Conservation (phyloP, 2,888 invertebrate genomes). For the Taenaris catops region DNA sequence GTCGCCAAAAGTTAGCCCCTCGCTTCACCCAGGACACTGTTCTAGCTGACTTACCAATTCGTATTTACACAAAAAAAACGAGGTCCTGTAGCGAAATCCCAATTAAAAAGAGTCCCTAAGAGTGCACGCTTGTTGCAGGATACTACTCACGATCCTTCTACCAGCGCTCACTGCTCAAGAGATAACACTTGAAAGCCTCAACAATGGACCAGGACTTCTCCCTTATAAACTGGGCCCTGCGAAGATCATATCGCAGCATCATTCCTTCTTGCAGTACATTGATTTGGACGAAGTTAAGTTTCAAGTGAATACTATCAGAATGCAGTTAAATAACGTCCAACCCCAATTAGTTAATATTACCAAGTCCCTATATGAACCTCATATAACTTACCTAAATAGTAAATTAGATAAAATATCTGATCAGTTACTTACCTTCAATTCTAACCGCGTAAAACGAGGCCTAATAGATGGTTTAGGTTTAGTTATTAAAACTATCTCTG, state of each 20-base stretch:
- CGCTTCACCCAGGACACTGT: conserved; percentile 17
- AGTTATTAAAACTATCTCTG: conserved; percentile 10
- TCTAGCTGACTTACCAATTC: conserved; percentile 20
- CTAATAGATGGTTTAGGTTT: conserved; percentile 11
- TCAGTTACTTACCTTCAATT: background rate
- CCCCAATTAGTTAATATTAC: background rate
- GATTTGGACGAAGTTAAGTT: conserved; percentile 17
- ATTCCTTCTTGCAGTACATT: conserved; percentile 22
- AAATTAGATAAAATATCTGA: background rate
- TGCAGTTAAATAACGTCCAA: background rate
- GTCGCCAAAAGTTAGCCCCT: conserved; percentile 15
- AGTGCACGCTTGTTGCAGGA: conserved; percentile 21
- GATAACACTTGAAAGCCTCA: conserved; percentile 24
- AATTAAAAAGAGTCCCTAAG: conserved; percentile 20
- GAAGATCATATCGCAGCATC: conserved; percentile 17
- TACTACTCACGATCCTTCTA: conserved; percentile 9
- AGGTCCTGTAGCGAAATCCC: conserved; percentile 20
- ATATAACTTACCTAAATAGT: background rate
- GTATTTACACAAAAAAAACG: conserved; percentile 22
- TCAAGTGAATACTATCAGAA: conserved; percentile 4
- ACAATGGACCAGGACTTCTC: conserved; percentile 25
- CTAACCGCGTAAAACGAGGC: conserved; percentile 5
- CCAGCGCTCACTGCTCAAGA: conserved; percentile 13
- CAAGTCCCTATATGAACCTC: background rate
- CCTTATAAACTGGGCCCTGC: conserved; percentile 25